Percentiles rank a stretch among this genome's conserved stretches.
Evolutionary conservation across 2,888 invertebrate genomes (phyloP).

Genomic region (Tricholauxania praeusta): DNA sequence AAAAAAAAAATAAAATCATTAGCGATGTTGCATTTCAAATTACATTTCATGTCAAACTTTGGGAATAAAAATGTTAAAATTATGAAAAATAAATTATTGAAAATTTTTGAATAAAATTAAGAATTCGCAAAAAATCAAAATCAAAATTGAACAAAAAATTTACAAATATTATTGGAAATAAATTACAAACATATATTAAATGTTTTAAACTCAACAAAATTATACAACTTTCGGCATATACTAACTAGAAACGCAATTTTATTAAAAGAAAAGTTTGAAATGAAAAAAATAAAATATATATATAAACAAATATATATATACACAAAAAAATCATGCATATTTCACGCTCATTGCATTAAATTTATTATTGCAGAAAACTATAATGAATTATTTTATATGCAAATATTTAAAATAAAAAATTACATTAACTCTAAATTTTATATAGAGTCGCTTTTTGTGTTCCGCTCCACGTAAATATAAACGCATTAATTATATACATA

Average conservation of each 20-base stretch:
- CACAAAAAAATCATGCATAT: too few relatives aligned
- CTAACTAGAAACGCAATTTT: too few relatives aligned
- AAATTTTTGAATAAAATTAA: constrained; percentile 38
- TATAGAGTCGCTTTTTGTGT: constrained; percentile 18
- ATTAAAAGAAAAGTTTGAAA: constrained; percentile 23
- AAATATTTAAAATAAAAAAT: too few relatives aligned
- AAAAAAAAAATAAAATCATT: constrained; percentile 24
- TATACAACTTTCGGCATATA: too few relatives aligned
- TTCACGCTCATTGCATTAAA: too few relatives aligned
- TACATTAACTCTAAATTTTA: not conserved
- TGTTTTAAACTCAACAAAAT: too few relatives aligned
- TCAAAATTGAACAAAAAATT: constrained; percentile 28
- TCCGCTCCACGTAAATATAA: constrained; percentile 5
- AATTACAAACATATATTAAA: too few relatives aligned
- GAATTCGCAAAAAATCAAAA: constrained; percentile 39
- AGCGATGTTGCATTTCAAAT: constrained; percentile 36
- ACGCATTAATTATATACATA: not conserved
- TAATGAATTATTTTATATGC: too few relatives aligned
- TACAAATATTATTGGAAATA: constrained; percentile 1
- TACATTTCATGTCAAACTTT: constrained; percentile 10
- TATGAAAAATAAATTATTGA: constrained; percentile 17
- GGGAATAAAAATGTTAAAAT: constrained; percentile 18
- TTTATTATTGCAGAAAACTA: too few relatives aligned
- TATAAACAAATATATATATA: too few relatives aligned
- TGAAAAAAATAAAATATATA: not conserved